Evolutionary conservation across 2,797 vertebrate species (phyloP), one percentile per base, ranked within the genome.

Genomic region (Xenentodon cancila): DNA sequence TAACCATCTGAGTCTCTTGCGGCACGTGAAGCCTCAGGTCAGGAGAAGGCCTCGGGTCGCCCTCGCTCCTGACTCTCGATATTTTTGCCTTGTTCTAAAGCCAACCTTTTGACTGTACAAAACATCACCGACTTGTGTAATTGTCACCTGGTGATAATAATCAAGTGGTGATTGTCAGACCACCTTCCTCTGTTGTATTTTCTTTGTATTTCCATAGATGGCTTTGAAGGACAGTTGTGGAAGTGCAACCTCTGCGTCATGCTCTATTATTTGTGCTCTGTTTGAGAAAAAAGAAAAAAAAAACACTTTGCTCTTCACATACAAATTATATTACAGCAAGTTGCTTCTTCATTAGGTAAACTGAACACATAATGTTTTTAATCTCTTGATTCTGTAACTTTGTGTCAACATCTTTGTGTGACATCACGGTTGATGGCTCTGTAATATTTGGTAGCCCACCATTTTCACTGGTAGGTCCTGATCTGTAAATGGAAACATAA

Each of bases 121-220:
- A 92, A 91, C 80, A 87, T 91, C 87, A 79, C 79, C 79, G 86
- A 87, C 82, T 85, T 57, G 70, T 80, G 27, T 77, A 69, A 85
- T 77, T 81, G 77, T 86, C 85, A 85, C 86, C 84, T 80, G 71
- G 75, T 64, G 76, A 85, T 81, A 81, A 75, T 80, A 89, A 71
- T 83, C 89, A 86, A 90, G 87, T 73, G 76, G 89, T 92, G 91
- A 94, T 93, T 93, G 93, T 94, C 93, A 90, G 85, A 90, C 85
- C 86, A 90, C 88, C 90, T 88, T 88, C 87, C 81, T 86, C 88
- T 89, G 87, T 90, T 88, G 85, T 79, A 56, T 84, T 82, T 83
- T 87, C 81, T 90, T 83, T 85, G 86, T 85, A 83, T 88, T 78
- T 90, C 84, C 88, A 63, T 83, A 84, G 90, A 93, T 93, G 92